Conservation (phyloP, 2,797 vertebrate species). For the Antennarius maculatus region DNA sequence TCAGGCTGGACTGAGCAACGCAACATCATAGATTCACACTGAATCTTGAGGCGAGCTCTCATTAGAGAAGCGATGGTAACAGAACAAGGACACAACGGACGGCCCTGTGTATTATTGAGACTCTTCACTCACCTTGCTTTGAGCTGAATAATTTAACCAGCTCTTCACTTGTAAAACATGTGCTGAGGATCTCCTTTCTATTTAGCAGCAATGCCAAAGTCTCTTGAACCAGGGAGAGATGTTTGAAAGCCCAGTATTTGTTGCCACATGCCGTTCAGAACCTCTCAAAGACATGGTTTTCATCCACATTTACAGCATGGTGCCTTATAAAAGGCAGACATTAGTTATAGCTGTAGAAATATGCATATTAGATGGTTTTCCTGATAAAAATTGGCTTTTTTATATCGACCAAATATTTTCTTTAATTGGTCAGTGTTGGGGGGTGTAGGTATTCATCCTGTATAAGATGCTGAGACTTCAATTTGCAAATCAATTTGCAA, state of each 20-base stretch:
- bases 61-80: conserved; percentile 48
- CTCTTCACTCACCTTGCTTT: conserved; percentile 21
- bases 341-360: conserved; percentile 5
- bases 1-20: conserved; percentile 53
- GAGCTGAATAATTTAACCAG: conserved; percentile 25
- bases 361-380: background rate
- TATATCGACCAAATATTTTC: too few relatives aligned
- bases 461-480: too few relatives aligned
- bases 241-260: conserved; percentile 28
- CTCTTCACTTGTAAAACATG: conserved; percentile 36
- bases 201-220: conserved; percentile 34
- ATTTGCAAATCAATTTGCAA: too few relatives aligned
- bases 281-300: background rate
- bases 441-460: too few relatives aligned
- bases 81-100: conserved; percentile 51
- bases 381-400: too few relatives aligned
- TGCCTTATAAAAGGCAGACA: background rate
- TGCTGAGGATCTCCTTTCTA: conserved; percentile 35
- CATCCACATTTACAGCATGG: conserved; percentile 2
- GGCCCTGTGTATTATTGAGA: conserved; percentile 12
- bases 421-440: too few relatives aligned
- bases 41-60: conserved; percentile 51
- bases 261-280: background rate
- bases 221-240: conserved; percentile 30
- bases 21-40: conserved; percentile 33